Evolutionary conservation across 2,113 vertebrate species (phyloP).

Genomic region (Fukomys damarensis): DNA sequence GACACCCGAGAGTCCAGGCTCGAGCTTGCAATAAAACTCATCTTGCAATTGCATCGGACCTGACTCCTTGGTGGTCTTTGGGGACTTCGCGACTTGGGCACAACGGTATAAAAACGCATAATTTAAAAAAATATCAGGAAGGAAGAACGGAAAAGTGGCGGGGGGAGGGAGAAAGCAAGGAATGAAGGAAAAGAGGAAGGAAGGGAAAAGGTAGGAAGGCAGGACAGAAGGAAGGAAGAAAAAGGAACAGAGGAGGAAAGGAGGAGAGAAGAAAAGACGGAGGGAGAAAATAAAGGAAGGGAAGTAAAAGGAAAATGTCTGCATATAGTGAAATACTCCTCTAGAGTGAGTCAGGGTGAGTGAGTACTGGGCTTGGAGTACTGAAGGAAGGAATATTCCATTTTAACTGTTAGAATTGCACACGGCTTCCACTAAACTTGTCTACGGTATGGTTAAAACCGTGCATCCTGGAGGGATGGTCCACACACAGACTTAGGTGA

Average conservation of each 20-base stretch:
- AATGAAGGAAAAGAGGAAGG: not conserved
- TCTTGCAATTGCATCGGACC: too few relatives aligned
- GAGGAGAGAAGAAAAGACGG: too few relatives aligned
- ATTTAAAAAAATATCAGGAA: not conserved
- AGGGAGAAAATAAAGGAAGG: not conserved
- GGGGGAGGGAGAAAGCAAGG: too few relatives aligned
- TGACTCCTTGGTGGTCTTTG: too few relatives aligned
- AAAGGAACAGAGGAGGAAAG: too few relatives aligned
- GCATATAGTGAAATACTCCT: not conserved
- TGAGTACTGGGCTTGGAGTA: not conserved
- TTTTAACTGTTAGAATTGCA: not conserved
- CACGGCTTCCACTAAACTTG: not conserved
- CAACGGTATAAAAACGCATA: too few relatives aligned
- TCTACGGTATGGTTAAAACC: not conserved
- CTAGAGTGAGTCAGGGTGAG: not conserved
- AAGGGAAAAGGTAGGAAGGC: not conserved
- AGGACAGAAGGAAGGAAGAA: not conserved
- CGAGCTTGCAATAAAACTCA: too few relatives aligned
- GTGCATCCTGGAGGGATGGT: not conserved
- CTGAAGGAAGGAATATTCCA: not conserved
- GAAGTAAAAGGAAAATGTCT: not conserved
- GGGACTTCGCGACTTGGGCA: too few relatives aligned
- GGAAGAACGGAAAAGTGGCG: not conserved
- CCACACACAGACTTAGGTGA: not conserved
- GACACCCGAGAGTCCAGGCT: too few relatives aligned